Evolutionary conservation across 2,888 invertebrate species (phyloP).

Genomic region (Aleiodes leptofemur): DNA sequence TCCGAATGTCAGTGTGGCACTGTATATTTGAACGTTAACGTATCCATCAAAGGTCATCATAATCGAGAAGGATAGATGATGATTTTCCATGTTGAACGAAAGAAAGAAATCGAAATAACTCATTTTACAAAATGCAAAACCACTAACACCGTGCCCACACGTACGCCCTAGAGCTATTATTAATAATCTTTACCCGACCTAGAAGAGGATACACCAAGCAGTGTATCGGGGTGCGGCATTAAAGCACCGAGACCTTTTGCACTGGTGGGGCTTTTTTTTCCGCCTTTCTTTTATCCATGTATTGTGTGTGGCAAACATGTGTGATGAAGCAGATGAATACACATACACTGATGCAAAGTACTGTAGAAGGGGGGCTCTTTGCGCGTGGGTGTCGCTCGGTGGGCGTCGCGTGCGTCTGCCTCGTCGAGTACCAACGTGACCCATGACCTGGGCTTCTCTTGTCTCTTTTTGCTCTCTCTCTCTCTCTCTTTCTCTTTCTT

Average conservation of each 20-base stretch:
- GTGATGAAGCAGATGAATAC: conserved; percentile 39
- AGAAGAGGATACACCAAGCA: conserved; percentile 55
- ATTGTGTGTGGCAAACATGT: not conserved
- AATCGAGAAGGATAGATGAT: not conserved
- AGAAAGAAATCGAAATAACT: conserved; percentile 15
- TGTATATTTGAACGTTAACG: conserved; percentile 27
- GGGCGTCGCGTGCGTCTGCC: conserved; percentile 72
- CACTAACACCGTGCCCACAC: conserved; percentile 56
- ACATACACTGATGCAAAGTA: conserved; percentile 50
- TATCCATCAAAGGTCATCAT: conserved; percentile 48
- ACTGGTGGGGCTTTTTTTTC: not conserved
- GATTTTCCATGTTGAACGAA: conserved; percentile 1
- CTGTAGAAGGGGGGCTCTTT: conserved; percentile 61
- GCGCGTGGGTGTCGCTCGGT: conserved; percentile 74
- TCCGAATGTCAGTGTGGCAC: conserved; percentile 43
- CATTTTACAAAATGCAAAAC: conserved; percentile 28
- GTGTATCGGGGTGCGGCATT: conserved; percentile 54
- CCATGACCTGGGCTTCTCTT: conserved; percentile 65
- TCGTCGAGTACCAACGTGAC: conserved; percentile 71
- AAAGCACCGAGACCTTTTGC: conserved; percentile 47
- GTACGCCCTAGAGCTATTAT: conserved; percentile 59
- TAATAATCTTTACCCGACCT: conserved; percentile 59
- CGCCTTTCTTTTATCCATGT: not conserved
- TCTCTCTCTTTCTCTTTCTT: not conserved
- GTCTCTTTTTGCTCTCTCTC: conserved; percentile 21